Evolutionary conservation across 1,140 invertebrate species (phyloP).

Genomic region (Callitettix versicolor): DNA sequence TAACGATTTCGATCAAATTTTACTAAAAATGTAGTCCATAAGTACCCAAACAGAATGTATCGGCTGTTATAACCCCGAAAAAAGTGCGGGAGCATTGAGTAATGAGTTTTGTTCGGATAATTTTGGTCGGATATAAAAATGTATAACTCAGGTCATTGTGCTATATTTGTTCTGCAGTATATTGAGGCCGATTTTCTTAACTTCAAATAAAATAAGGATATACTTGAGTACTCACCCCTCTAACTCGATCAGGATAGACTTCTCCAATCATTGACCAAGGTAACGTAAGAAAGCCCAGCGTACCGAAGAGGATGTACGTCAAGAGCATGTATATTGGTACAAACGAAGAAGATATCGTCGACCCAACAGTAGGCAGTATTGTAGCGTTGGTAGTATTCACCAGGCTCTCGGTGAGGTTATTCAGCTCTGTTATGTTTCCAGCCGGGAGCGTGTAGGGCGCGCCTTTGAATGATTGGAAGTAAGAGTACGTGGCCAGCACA

Average conservation of each 20-base stretch:
- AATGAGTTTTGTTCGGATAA: too few species aligned
- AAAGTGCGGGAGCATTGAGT: too few species aligned
- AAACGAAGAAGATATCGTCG: conserved; percentile 21
- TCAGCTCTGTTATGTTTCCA: background rate
- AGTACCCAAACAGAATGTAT: too few species aligned
- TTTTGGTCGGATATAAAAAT: too few species aligned
- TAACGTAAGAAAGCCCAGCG: conserved; percentile 48
- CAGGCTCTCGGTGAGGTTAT: background rate
- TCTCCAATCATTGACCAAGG: conserved; percentile 70
- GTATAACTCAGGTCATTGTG: too few species aligned
- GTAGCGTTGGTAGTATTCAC: background rate
- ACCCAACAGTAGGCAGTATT: background rate
- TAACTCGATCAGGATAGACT: conserved; percentile 52
- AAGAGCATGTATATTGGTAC: conserved; percentile 42
- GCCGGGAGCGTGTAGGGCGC: background rate
- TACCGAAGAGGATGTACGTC: conserved; percentile 47
- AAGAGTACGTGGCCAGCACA: conserved; percentile 38
- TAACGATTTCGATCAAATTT: too few species aligned
- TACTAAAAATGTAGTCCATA: too few species aligned
- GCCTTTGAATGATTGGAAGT: conserved; percentile 16
- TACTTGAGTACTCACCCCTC: conserved; percentile 41
- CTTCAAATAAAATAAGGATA: too few species aligned
- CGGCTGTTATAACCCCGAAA: too few species aligned
- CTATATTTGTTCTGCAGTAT: too few species aligned
- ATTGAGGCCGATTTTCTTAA: too few species aligned